Evolutionary conservation across 2,113 vertebrate species (phyloP).

Genomic region (Rutilus rutilus): DNA sequence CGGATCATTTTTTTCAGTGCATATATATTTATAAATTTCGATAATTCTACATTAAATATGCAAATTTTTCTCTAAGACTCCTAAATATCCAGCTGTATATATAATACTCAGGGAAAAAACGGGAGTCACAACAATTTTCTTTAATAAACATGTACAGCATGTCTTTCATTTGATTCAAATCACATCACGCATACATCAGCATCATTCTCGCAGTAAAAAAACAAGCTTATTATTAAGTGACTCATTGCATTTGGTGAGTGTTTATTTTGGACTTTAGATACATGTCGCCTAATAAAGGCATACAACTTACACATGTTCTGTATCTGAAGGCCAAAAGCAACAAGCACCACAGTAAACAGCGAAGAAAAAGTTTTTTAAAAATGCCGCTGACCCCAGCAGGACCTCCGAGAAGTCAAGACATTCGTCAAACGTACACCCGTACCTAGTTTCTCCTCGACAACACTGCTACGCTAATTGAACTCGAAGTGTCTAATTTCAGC

Average conservation of each 20-base stretch:
- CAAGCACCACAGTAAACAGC: neutral
- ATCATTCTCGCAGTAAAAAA: too few species aligned
- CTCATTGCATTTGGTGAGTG: neutral
- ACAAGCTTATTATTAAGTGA: too few species aligned
- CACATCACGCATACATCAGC: too few species aligned
- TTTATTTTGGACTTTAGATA: neutral
- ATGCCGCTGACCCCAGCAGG: neutral
- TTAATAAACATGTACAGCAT: too few species aligned
- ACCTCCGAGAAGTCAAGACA: neutral
- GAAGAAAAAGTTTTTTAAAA: neutral
- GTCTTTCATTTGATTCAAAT: too few species aligned
- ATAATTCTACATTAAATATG: neutral
- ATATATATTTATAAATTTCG: too few species aligned
- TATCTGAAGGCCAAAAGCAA: neutral
- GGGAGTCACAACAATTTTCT: too few species aligned
- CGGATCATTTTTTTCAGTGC: too few species aligned
- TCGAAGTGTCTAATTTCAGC: constrained; percentile 24
- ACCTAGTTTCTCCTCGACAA: neutral
- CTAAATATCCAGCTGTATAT: too few species aligned
- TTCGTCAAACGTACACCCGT: too few species aligned
- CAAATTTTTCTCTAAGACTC: neutral
- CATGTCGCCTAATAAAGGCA: neutral
- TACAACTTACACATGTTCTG: neutral
- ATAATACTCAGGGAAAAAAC: too few species aligned
- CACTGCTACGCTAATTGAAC: constrained; percentile 25